Evolutionary conservation across 2,113 vertebrate species (phyloP), one percentile per base, ranked within the genome.

Genomic region (Boleophthalmus pectinirostris): DNA sequence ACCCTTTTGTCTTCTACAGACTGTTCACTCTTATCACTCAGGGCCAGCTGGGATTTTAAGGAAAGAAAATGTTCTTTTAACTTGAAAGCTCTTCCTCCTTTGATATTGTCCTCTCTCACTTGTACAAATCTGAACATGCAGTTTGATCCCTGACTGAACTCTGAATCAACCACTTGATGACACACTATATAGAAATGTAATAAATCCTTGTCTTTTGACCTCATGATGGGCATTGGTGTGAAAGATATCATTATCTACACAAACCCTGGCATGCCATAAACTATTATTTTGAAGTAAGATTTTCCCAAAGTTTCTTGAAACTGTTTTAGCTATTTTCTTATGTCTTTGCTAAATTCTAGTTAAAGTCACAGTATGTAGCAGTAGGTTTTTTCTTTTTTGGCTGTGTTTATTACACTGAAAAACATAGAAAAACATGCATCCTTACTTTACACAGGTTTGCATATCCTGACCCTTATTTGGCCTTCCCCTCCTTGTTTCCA

Each of bases 1-100:
- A 47, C 18, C 45, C 45, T 84, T 87, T 84, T 49, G 80, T 89
- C 73, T 86, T 25, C 70, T 47, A 61, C 15, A 61, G 70, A 70
- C 71, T 43, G 25, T 29, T 47, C 7, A 47, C 75, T 78, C 68
- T 79, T 72, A 74, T 90, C 82, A 75, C 75, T 82, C 72, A 53
- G 1, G 21, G 45, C 78, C 70, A 67, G 35, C 68, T 75, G 73
- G 76, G 81, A 80, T 78, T 86, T 77, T 29, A 29, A 7, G 35
- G n/a, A 12, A 25, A 56, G 12, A 8, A 25, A 75, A 45, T 11
- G 3, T 68, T 74, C 72, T 61, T 29, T 73, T 21, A 9, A 57
- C 72, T 49, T 79, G 47, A 86, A 85, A 73, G 60, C 33, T 12
- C 35, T 66, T 15, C 23, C 74, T 57, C 66, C 70, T 84, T 85